Percentiles rank a stretch among this genome's conserved stretches.
Conservation (phyloP, 2,888 invertebrate genomes). For the Phania funesta region DNA sequence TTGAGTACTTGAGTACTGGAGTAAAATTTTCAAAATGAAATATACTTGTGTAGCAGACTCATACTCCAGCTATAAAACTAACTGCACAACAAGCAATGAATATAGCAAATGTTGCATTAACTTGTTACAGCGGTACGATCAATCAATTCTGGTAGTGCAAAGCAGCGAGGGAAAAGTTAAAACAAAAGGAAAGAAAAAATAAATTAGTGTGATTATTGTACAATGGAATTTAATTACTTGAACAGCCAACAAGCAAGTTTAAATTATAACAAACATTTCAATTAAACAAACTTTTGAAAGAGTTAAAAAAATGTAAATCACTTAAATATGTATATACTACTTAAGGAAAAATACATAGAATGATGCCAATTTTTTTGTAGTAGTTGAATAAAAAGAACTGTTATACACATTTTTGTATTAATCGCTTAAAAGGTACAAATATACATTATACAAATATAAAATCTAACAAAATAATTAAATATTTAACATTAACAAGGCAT, state of each 20-base stretch:
- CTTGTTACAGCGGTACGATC: constrained; percentile 59
- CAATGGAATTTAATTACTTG: constrained; percentile 60
- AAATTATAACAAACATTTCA: constrained; percentile 33
- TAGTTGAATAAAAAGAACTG: too few relatives aligned
- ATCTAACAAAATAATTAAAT: too few relatives aligned
- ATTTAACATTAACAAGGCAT: too few relatives aligned
- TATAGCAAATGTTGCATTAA: constrained; percentile 59
- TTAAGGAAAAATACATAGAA: not conserved
- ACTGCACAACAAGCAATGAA: constrained; percentile 16
- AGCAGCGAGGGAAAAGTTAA: not conserved
- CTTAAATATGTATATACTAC: not conserved
- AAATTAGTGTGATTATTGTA: constrained; percentile 56
- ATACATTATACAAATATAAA: too few relatives aligned
- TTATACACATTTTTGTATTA: too few relatives aligned
- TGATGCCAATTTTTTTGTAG: too few relatives aligned
- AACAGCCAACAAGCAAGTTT: constrained; percentile 31
- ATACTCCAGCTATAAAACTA: constrained; percentile 10
- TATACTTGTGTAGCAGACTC: not conserved
- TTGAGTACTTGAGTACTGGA: constrained; percentile 7
- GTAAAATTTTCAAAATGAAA: constrained; percentile 14
- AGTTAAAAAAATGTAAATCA: not conserved
- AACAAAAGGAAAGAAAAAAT: not conserved
- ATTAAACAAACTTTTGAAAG: not conserved
- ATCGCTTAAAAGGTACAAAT: too few relatives aligned
- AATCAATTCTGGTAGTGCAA: constrained; percentile 52